These are phyloP conservation scores for Prionailurus viverrinus DNA, from an alignment of 2,113 vertebrate genomes.

Conservation along the genomic window DNA sequence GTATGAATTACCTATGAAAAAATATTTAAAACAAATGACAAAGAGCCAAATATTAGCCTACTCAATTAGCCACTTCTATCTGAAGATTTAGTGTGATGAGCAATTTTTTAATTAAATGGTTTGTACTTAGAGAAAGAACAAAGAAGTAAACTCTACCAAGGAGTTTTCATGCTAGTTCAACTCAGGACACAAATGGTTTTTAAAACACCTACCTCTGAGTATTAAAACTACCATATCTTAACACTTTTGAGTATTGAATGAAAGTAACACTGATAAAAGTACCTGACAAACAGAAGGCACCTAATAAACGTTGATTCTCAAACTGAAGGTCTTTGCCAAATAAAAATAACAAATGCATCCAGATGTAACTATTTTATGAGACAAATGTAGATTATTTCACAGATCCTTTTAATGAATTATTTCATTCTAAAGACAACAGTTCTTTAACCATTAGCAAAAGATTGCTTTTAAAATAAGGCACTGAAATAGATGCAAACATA, in stretches of 20 bases:
- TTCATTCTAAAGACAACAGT: conserved; percentile 61
- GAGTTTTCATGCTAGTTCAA: neutral
- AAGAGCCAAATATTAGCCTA: neutral
- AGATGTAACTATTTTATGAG: neutral
- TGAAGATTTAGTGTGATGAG: neutral
- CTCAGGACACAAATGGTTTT: neutral
- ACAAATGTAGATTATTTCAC: conserved; percentile 53
- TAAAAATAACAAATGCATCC: conserved; percentile 44
- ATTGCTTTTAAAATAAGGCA: conserved; percentile 79
- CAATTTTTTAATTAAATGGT: conserved; percentile 29
- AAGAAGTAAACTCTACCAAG: neutral
- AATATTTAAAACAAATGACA: conserved; percentile 50
- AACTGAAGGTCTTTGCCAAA: conserved; percentile 40
- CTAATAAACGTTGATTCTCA: conserved; percentile 58
- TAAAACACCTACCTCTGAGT: neutral
- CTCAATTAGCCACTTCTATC: neutral
- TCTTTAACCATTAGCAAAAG: conserved; percentile 71
- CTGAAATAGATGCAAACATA: conserved; percentile 64
- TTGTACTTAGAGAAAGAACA: conserved; percentile 41
- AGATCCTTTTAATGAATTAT: conserved; percentile 43
- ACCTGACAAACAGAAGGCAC: conserved; percentile 48
- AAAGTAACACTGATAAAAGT: conserved; percentile 43
- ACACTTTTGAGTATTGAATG: conserved; percentile 51
- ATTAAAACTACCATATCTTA: neutral
- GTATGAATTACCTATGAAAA: neutral